These are phyloP conservation scores for Remorina albescens DNA, from an alignment of 2,797 vertebrate species.

Conservation along the genomic window DNA sequence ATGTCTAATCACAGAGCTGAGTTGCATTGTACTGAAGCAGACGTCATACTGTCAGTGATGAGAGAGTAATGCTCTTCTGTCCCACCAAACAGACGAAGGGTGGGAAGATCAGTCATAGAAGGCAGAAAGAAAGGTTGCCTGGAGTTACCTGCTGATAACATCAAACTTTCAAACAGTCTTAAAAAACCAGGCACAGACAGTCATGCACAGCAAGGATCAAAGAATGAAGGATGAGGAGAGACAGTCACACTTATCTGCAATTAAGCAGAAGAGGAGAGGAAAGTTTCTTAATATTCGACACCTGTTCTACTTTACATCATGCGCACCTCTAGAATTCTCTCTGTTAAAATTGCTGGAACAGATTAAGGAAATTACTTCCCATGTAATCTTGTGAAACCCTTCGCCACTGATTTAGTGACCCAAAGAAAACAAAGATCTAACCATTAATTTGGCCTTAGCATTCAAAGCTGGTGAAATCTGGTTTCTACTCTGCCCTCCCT, in stretches of 20 bases:
- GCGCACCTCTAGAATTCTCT: slow-evolving; percentile 6
- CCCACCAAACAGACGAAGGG: slow-evolving; percentile 12
- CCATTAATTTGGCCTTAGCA: slow-evolving; percentile 7
- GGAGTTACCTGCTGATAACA: slow-evolving; percentile 21
- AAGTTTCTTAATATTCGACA: not conserved
- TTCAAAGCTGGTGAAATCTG: not conserved
- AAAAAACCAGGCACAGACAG: not conserved
- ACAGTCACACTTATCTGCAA: no score
- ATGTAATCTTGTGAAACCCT: slow-evolving; percentile 38
- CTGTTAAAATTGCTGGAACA: slow-evolving; percentile 43
- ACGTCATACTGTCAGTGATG: slow-evolving; percentile 35
- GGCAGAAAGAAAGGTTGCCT: slow-evolving; percentile 26
- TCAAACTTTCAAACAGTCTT: slow-evolving; percentile 27
- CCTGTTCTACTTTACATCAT: slow-evolving; percentile 19
- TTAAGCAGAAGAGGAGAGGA: not conserved
- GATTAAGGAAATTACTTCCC: slow-evolving; percentile 59
- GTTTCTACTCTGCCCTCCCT: not conserved
- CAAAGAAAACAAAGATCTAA: slow-evolving; percentile 18
- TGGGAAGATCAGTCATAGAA: slow-evolving; percentile 25
- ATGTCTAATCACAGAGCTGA: slow-evolving; percentile 34
- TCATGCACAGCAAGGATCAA: slow-evolving; percentile 7
- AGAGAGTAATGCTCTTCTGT: slow-evolving; percentile 15
- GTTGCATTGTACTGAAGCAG: slow-evolving; percentile 11
- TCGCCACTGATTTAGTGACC: slow-evolving; percentile 21
- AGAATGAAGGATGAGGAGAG: slow-evolving; percentile 3